phyloP scores from a whole-genome alignment of 2,113 vertebrate species.

The Chinchilla lanigera region DNA sequence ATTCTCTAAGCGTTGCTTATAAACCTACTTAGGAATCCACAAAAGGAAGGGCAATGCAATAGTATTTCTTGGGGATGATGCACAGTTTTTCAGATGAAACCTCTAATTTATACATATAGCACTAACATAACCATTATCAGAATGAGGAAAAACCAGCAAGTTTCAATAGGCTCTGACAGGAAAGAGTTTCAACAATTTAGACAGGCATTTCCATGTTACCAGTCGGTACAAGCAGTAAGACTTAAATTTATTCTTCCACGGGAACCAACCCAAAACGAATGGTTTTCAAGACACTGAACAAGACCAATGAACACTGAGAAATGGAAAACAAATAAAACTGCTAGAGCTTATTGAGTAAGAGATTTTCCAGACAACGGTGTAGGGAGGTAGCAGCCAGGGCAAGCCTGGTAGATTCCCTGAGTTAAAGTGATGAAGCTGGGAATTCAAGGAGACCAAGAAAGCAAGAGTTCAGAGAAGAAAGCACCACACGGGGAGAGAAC shows the following conservation, averaged over 20 bases:
- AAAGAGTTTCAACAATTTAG: background rate
- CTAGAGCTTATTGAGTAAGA: background rate
- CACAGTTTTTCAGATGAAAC: background rate
- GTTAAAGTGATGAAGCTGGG: background rate
- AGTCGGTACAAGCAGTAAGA: background rate
- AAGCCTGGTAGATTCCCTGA: background rate
- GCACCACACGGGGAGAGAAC: background rate
- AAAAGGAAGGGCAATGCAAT: background rate
- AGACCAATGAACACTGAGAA: background rate
- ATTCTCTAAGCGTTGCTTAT: background rate
- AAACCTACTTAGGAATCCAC: background rate
- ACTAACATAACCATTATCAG: background rate
- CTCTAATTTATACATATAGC: background rate
- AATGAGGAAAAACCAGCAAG: background rate
- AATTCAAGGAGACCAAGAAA: background rate
- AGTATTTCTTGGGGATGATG: background rate
- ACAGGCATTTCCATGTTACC: background rate
- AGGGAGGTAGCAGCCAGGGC: background rate
- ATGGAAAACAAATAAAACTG: background rate
- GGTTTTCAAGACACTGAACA: background rate
- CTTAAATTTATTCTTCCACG: background rate
- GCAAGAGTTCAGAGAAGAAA: background rate
- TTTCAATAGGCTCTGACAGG: background rate
- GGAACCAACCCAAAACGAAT: background rate
- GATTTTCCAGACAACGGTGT: background rate